Evolutionary conservation across 2,113 vertebrate genomes (phyloP).

Genomic region (Ochotona curzoniae): DNA sequence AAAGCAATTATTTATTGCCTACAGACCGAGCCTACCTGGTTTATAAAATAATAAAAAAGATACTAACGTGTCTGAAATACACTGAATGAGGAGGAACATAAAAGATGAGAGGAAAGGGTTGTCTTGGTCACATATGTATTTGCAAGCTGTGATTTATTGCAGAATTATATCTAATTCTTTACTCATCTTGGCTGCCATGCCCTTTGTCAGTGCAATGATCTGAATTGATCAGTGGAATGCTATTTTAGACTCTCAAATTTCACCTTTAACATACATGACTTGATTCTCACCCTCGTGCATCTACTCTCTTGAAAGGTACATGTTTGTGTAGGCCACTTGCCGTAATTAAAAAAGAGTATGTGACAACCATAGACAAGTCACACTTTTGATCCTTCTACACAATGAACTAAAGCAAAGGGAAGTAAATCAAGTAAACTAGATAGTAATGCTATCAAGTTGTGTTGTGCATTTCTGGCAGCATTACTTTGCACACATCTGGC

Average conservation of each 20-base stretch:
- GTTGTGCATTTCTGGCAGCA: not conserved
- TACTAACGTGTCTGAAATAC: not conserved
- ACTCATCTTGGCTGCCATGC: not conserved
- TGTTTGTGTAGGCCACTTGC: not conserved
- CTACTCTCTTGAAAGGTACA: not conserved
- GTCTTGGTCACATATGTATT: not conserved
- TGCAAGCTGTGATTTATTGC: not conserved
- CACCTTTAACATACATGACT: not conserved
- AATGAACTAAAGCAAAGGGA: not conserved
- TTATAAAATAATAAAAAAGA: not conserved
- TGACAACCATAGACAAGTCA: not conserved
- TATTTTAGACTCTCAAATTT: not conserved
- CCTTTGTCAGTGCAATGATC: not conserved
- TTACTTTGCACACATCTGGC: not conserved
- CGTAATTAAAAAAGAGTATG: not conserved
- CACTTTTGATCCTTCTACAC: rapidly evolving
- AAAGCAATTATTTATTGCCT: not conserved
- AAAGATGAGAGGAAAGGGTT: not conserved
- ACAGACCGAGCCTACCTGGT: not conserved
- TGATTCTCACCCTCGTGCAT: not conserved
- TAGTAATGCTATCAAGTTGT: not conserved
- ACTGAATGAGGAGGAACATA: not conserved
- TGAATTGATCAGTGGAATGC: not conserved
- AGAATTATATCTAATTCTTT: not conserved
- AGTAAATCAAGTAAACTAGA: not conserved